Conservation (phyloP, 2,888 invertebrate species). For the Hecatera dysodea region DNA sequence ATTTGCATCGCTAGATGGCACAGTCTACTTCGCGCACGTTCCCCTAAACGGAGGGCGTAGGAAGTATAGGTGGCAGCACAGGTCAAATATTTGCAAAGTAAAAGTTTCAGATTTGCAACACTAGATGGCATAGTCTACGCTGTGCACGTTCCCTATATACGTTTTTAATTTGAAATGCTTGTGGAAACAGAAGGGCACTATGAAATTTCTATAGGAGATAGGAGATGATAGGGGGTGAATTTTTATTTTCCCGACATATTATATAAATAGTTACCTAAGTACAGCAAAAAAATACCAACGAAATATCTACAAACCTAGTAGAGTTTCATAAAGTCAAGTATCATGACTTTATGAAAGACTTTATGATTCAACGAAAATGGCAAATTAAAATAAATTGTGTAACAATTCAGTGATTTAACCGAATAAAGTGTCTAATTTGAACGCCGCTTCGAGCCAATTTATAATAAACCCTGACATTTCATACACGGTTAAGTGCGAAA, state of each 20-base stretch:
- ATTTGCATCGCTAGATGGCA: too few species aligned
- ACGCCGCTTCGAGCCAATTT: constrained; percentile 11
- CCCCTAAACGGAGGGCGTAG: too few species aligned
- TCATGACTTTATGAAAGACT: too few species aligned
- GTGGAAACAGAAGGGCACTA: constrained; percentile 18
- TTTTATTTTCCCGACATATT: background rate
- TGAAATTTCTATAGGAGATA: constrained; percentile 10
- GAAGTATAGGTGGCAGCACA: too few species aligned
- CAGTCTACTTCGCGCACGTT: too few species aligned
- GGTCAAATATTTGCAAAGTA: too few species aligned
- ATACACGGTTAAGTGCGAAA: constrained; percentile 24
- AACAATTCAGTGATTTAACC: background rate
- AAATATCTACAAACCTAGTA: background rate
- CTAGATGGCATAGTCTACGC: too few species aligned
- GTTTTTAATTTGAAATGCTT: constrained; percentile 55
- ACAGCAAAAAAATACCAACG: too few species aligned
- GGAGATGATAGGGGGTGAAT: background rate
- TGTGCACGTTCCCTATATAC: too few species aligned
- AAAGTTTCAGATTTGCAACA: too few species aligned
- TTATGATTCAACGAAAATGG: background rate
- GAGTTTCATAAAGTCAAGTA: too few species aligned
- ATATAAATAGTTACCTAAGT: too few species aligned
- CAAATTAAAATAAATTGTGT: constrained; percentile 8
- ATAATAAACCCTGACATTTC: constrained; percentile 50
- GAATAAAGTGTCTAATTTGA: constrained; percentile 13